These are phyloP conservation scores for Drosophila longiperda DNA, from an alignment of 2,888 invertebrate species.

Conservation along the genomic window DNA sequence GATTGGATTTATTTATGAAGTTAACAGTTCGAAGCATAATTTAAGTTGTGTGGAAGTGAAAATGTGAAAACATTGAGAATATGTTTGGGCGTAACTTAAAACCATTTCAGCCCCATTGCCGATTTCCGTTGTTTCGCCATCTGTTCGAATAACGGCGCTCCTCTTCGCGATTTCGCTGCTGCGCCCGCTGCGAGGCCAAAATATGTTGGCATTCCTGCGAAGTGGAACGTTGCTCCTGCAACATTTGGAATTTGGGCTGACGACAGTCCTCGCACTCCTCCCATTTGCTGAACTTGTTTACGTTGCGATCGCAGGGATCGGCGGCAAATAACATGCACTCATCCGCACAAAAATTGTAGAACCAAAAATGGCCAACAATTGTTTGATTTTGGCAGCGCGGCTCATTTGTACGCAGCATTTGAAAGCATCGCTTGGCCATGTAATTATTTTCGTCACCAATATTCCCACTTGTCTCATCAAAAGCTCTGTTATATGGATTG, in stretches of 20 bases:
- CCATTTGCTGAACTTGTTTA: conserved; percentile 72
- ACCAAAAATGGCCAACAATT: conserved; percentile 84
- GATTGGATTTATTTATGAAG: background rate
- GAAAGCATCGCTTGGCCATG: conserved; percentile 63
- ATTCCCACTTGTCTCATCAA: conserved; percentile 84
- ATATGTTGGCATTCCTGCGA: conserved; percentile 50
- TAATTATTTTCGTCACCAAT: conserved; percentile 17
- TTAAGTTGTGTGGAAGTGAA: conserved; percentile 12
- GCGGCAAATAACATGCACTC: conserved; percentile 78
- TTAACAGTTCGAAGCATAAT: conserved; percentile 12
- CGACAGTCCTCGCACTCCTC: conserved; percentile 74
- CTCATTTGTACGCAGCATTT: conserved; percentile 56
- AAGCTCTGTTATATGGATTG: conserved; percentile 85
- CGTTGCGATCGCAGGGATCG: conserved; percentile 76
- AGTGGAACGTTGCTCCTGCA: conserved; percentile 36
- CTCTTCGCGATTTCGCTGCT: conserved; percentile 28
- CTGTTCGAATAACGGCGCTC: conserved; percentile 20
- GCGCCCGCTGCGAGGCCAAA: conserved; percentile 24
- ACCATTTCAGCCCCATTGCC: conserved; percentile 29
- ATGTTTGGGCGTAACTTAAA: background rate
- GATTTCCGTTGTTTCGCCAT: conserved; percentile 25
- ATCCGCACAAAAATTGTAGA: conserved; percentile 78
- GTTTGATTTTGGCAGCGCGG: conserved; percentile 56
- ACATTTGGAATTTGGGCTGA: conserved; percentile 33
- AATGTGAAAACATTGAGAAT: background rate